Evolutionary conservation across 2,888 invertebrate genomes (phyloP), one percentile per base, ranked within the genome.

Genomic region (Ditylenchus weischeri): DNA sequence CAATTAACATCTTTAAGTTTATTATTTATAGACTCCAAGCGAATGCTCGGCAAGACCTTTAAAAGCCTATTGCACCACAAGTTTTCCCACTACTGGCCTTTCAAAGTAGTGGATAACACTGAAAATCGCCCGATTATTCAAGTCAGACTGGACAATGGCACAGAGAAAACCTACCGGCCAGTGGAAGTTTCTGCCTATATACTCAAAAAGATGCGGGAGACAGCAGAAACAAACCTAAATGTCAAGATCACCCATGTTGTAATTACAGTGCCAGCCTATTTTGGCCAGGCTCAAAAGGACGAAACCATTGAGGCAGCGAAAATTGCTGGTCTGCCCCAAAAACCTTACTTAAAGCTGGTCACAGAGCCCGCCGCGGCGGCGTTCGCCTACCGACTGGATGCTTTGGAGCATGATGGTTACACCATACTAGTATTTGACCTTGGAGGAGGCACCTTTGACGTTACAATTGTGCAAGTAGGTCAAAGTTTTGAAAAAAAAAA

Each of bases 361-460:
- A 50, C 50, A 2, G 50, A 50, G 50, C 50, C 50, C 6, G 50
- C 50, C 5, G 50, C 50, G 50, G 50, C 50, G 5, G 50, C 50
- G 18, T 50, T 50, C 6, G 50, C 50, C 18, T 50, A 19, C 21
- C n/a, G 50, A 6, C 21, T 19, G 18, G 50, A 50, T 21, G 18
- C 50, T 18, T 6, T 18, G n/a, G 21, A 50, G 21, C 21, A 19
- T 50, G n/a, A 50, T 50, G 50, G 50, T 21, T 50, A 50, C 50
- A 50, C 18, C 5, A 50, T 50, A 4, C 50, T 50, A 19, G 50
- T 50, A n/a, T 58, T 58, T 36, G 58, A 58, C 6, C 38, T 58
- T n/a, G 58, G 58, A 4, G 58, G 58, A 19, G 58, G 58, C n/a
- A 58, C 58, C n/a, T 58, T 58, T 4, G 58, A 58, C 38, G 58